Conservation (phyloP, 1,140 invertebrate genomes). For the Trinorchestia longiramus region DNA sequence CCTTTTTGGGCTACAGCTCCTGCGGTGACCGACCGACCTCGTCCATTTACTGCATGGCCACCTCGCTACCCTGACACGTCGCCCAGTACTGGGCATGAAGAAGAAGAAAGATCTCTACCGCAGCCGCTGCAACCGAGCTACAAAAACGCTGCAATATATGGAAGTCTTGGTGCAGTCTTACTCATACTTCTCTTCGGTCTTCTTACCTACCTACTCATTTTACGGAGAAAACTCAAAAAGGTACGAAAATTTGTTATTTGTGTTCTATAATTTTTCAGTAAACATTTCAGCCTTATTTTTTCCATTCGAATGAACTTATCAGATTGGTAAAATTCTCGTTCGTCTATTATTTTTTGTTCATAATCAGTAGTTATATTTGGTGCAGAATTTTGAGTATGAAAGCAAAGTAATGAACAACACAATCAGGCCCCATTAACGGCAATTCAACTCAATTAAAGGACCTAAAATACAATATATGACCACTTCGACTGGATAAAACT, state of each 20-base stretch:
- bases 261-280: neutral
- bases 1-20: neutral
- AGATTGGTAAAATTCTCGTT: no score
- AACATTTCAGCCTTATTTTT: neutral
- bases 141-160: neutral
- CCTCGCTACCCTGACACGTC: conserved; percentile 17
- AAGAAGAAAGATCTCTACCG: neutral
- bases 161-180: neutral
- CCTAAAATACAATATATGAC: no score
- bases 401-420: no score
- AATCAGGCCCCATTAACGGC: no score
- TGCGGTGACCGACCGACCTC: neutral
- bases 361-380: no score
- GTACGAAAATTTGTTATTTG: neutral
- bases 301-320: neutral
- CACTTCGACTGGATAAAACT: no score
- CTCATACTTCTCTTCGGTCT: neutral
- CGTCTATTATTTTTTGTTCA: no score
- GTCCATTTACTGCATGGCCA: neutral
- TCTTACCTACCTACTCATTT: neutral
- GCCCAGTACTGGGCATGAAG: neutral
- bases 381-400: no score
- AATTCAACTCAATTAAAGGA: no score
- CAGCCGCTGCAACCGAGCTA: neutral
- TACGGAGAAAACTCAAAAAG: neutral